Evolutionary conservation across 2,797 vertebrate species (phyloP).

Genomic region (Pseudochirops cupreus): DNA sequence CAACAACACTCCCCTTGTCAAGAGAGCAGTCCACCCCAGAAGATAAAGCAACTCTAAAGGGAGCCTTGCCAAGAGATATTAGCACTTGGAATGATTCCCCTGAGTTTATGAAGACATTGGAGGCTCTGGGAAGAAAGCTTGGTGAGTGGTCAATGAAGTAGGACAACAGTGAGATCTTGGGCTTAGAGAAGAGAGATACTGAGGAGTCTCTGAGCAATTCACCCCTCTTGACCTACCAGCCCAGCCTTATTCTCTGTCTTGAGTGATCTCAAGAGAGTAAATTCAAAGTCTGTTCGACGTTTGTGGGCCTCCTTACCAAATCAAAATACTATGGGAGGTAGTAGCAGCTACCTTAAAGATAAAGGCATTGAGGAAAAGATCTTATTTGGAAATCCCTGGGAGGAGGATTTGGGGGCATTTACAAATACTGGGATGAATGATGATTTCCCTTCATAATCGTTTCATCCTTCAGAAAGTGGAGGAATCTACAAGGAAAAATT

Average conservation of each 20-base stretch:
- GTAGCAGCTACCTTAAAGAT: background rate
- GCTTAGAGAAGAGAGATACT: background rate
- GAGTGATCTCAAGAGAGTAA: background rate
- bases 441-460: background rate
- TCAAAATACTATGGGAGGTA: background rate
- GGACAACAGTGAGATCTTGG: background rate
- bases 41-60: background rate
- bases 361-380: background rate
- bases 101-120: background rate
- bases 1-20: background rate
- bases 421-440: background rate
- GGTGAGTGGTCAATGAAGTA: background rate
- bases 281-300: background rate
- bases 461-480: background rate
- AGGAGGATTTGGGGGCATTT: background rate
- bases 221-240: background rate
- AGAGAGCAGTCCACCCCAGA: background rate
- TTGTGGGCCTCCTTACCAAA: background rate
- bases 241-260: background rate
- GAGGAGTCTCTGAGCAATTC: background rate
- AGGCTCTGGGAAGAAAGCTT: background rate
- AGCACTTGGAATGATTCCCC: background rate
- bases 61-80: background rate
- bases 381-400: background rate
- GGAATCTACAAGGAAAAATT: background rate